These are phyloP conservation scores for Tachina lurida DNA, from an alignment of 2,888 invertebrate species.

Conservation along the genomic window DNA sequence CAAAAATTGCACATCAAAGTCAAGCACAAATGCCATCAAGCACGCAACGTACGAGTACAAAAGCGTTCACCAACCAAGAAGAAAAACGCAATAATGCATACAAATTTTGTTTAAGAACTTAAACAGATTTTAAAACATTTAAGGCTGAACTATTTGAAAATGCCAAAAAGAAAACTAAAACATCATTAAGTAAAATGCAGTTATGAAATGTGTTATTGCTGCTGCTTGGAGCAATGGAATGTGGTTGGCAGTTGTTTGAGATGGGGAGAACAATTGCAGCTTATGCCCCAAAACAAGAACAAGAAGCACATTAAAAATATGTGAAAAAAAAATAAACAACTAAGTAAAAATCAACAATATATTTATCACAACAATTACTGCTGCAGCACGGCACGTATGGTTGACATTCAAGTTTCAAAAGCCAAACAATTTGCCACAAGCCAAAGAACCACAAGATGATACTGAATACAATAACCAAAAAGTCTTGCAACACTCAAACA, in stretches of 20 bases:
- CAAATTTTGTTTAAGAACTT: slow-evolving; percentile 29
- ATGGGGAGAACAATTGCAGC: slow-evolving; percentile 39
- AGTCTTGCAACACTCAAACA: slow-evolving; percentile 24
- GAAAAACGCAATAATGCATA: neutral
- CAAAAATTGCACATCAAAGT: slow-evolving; percentile 37
- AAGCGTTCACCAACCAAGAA: neutral
- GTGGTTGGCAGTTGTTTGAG: slow-evolving; percentile 30
- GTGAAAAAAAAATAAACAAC: neutral
- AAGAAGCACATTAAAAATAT: slow-evolving; percentile 34
- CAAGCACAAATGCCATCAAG: slow-evolving; percentile 35
- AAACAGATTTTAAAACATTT: slow-evolving; percentile 35
- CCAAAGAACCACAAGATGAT: slow-evolving; percentile 65
- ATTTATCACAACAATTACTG: slow-evolving; percentile 42
- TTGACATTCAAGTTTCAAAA: slow-evolving; percentile 61
- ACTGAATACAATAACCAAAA: slow-evolving; percentile 39
- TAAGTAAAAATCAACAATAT: neutral
- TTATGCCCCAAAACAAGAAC: slow-evolving; percentile 36
- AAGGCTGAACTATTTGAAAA: slow-evolving; percentile 34
- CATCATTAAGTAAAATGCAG: slow-evolving; percentile 51
- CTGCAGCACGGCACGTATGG: slow-evolving; percentile 33
- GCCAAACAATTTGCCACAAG: slow-evolving; percentile 65
- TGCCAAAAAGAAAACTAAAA: slow-evolving; percentile 33
- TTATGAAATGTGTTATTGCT: slow-evolving; percentile 53
- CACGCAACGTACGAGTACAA: slow-evolving; percentile 53
- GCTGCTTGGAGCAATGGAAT: slow-evolving; percentile 37